Evolutionary conservation across 2,888 invertebrate species (phyloP), one percentile per base, ranked within the genome.

Genomic region (Aphodius granarius): DNA sequence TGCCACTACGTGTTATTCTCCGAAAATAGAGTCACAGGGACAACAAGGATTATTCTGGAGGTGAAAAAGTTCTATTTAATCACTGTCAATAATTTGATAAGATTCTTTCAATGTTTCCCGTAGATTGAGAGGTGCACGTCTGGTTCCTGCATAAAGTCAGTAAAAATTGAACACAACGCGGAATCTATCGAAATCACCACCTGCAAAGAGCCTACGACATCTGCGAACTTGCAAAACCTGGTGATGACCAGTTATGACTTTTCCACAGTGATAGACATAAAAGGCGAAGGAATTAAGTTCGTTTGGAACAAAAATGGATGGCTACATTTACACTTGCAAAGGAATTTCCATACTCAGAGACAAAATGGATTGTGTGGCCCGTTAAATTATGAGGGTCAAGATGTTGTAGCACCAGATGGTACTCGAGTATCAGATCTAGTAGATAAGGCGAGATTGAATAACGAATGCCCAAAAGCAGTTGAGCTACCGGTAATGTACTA

Each of bases 71-170:
- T 68, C 5, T 1, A 68, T n/a, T 66, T 68, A n/a, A 68, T 20
- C 19, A 65, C 18, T 64, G 64, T 15, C 16, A 15, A 18, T 19
- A 68, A 3, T 5, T 66, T 19, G 20, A 6, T 18, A 4, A 15
- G n/a, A 1, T 65, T 13, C 19, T 15, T 16, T 3, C 1, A 65
- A 15, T 5, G 1, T n/a, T 0, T 65, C n/a, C n/a, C n/a, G 5
- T 68, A 68, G 68, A 68, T n/a, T 19, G 21, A 9, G 6, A 21
- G 21, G 9, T 68, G 68, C 22, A 19, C 19, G 9, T 6, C 20
- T 68, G 68, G 21, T n/a, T 68, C 68, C 4, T 68, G 68, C 21
- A 68, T 68, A n/a, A 68, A 68, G 22, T n/a, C 19, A 16, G 68
- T 68, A n/a, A 19, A 68, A 19, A 21, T 68, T 9, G n/a, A 21